Conservation (phyloP, 1,140 invertebrate species). For the Drosophila asahinai region DNA sequence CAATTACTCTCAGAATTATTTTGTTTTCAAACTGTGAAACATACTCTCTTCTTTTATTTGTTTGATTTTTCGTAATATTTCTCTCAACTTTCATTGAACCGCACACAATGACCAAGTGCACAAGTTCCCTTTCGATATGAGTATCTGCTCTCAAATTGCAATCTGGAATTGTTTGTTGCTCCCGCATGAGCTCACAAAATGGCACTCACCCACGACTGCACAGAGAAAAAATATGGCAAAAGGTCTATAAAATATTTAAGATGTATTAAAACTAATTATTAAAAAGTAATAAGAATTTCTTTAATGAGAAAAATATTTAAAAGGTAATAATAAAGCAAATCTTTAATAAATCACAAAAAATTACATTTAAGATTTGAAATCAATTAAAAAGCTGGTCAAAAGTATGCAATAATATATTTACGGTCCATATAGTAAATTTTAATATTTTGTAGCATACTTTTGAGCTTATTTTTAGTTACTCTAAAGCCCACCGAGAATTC, state of each 20-base stretch:
- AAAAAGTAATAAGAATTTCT: no score
- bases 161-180: conserved; percentile 29
- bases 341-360: no score
- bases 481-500: no score
- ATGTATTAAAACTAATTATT: not conserved
- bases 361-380: no score
- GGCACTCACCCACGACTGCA: conserved; percentile 1
- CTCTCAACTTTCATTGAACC: conserved; percentile 7
- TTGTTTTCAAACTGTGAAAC: not conserved
- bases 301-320: no score
- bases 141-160: conserved; percentile 31
- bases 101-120: conserved; percentile 9
- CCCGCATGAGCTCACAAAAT: conserved; percentile 14
- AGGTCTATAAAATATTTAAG: conserved; percentile 1
- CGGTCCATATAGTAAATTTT: no score
- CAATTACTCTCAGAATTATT: not conserved
- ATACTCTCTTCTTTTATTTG: not conserved
- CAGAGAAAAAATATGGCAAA: conserved; percentile 8
- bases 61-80: conserved; percentile 6
- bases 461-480: no score
- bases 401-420: no score
- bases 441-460: no score
- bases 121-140: conserved; percentile 23
- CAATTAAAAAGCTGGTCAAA: no score
- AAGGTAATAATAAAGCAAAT: no score